Percentiles rank a stretch among this genome's conserved stretches.
phyloP scores from a whole-genome alignment of 2,113 vertebrate species.

The Recurvirostra avosetta region DNA sequence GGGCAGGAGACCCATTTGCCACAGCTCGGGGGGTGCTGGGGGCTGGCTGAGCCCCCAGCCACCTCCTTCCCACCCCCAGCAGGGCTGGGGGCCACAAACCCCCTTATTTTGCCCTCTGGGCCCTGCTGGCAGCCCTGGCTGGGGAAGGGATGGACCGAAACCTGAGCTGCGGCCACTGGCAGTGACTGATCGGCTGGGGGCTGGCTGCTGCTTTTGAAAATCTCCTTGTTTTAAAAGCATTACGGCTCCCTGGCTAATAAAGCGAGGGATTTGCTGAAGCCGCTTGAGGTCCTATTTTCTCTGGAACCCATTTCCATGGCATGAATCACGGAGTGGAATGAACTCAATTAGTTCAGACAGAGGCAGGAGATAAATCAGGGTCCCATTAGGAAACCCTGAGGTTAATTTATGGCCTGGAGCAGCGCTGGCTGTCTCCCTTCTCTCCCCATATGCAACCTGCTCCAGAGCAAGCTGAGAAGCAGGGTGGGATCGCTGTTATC shows the following conservation, averaged over 20 bases:
- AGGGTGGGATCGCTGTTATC: not conserved
- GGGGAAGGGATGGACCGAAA: not conserved
- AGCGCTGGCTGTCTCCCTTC: not conserved
- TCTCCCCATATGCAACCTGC: not conserved
- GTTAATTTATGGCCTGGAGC: slow-evolving; percentile 50
- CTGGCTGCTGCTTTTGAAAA: slow-evolving; percentile 45
- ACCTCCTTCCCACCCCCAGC: not conserved
- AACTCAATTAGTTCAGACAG: slow-evolving; percentile 79
- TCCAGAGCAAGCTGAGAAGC: not conserved
- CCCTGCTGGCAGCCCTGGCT: not conserved
- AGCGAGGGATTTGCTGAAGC: slow-evolving; percentile 24
- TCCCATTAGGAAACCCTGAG: slow-evolving; percentile 68
- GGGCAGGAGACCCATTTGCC: not conserved
- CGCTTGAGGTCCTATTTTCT: slow-evolving; percentile 67
- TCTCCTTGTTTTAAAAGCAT: slow-evolving; percentile 66
- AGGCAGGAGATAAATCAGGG: slow-evolving; percentile 75
- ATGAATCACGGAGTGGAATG: slow-evolving; percentile 73
- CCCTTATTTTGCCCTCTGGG: not conserved
- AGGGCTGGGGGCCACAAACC: not conserved
- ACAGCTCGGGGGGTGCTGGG: not conserved
- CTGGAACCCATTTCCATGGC: slow-evolving; percentile 74
- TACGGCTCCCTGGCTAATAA: not conserved
- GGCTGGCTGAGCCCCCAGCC: not conserved
- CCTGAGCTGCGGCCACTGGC: slow-evolving; percentile 14
- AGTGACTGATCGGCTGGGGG: slow-evolving; percentile 49